Percentiles rank a stretch among this genome's conserved stretches.
phyloP scores from a whole-genome alignment of 53 echinoderm and acorn worm species.

The Astropecten irregularis region DNA sequence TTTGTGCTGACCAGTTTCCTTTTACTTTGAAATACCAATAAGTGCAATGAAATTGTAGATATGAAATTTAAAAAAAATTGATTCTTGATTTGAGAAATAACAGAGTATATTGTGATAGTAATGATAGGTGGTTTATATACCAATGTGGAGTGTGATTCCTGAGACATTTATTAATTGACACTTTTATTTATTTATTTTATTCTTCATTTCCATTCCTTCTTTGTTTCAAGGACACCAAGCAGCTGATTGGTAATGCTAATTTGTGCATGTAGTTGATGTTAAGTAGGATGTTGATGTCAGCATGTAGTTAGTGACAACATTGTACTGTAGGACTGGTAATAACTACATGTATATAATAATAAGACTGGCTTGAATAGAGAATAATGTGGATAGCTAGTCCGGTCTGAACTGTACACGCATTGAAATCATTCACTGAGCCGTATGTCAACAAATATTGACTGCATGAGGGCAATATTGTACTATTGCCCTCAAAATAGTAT shows the following conservation, averaged over 20 bases:
- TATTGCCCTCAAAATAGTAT: neutral
- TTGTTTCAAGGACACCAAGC: constrained; percentile 8
- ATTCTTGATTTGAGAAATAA: neutral
- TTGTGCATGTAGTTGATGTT: constrained; percentile 18
- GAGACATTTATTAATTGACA: no score
- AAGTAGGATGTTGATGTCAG: constrained; percentile 13
- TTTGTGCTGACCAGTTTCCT: no score
- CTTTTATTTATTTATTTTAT: neutral
- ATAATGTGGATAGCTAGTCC: no score
- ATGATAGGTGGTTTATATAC: no score
- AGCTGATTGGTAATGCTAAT: constrained; percentile 13
- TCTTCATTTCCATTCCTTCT: neutral
- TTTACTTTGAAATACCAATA: constrained; percentile 38
- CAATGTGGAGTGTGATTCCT: no score
- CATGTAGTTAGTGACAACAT: constrained; percentile 23
- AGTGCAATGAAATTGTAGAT: constrained; percentile 55
- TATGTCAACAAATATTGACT: neutral
- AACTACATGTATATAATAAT: no score
- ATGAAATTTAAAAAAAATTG: constrained; percentile 5
- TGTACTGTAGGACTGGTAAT: no score
- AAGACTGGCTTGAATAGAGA: no score
- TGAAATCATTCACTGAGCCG: no score
- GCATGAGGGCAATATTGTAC: neutral
- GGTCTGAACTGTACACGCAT: no score
- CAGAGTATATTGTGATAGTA: no score